phyloP scores from a whole-genome alignment of 1,140 invertebrate species.

The Apis laboriosa region DNA sequence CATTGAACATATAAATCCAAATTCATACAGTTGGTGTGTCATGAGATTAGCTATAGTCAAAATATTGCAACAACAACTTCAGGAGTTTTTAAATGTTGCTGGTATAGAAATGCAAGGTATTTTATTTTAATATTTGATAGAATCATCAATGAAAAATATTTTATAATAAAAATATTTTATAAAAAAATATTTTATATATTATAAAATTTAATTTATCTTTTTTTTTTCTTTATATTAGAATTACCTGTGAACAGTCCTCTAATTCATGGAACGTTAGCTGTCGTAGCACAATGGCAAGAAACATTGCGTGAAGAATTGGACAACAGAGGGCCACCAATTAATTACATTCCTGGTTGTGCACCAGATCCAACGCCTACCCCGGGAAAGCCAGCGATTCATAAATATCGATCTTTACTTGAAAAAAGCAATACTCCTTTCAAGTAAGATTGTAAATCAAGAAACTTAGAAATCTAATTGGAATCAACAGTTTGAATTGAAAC shows the following conservation, averaged over 20 bases:
- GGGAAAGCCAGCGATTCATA: slow-evolving; percentile 93
- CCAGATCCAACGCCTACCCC: slow-evolving; percentile 82
- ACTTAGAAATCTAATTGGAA: not conserved
- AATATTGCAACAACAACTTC: slow-evolving; percentile 90
- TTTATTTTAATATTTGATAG: not conserved
- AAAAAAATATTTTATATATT: slow-evolving; percentile 27
- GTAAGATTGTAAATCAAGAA: slow-evolving; percentile 76
- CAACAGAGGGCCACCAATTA: slow-evolving; percentile 85
- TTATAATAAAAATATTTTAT: not conserved
- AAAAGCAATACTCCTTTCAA: slow-evolving; percentile 97
- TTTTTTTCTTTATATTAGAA: slow-evolving; percentile 83
- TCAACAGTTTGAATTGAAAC: not conserved
- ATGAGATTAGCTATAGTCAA: slow-evolving; percentile 94
- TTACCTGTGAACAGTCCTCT: slow-evolving; percentile 96
- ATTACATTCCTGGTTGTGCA: slow-evolving; percentile 91
- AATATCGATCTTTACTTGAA: slow-evolving; percentile 95
- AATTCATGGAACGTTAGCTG: slow-evolving; percentile 93
- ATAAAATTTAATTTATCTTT: not conserved
- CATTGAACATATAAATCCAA: slow-evolving; percentile 94
- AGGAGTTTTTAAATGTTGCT: slow-evolving; percentile 89
- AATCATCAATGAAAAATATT: slow-evolving; percentile 26
- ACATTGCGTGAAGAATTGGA: slow-evolving; percentile 90
- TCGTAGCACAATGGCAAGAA: slow-evolving; percentile 94
- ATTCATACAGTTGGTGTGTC: slow-evolving; percentile 96
- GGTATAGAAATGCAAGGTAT: slow-evolving; percentile 95